Evolutionary conservation across 2,113 vertebrate species (phyloP).

Genomic region (Bungarus multicinctus): DNA sequence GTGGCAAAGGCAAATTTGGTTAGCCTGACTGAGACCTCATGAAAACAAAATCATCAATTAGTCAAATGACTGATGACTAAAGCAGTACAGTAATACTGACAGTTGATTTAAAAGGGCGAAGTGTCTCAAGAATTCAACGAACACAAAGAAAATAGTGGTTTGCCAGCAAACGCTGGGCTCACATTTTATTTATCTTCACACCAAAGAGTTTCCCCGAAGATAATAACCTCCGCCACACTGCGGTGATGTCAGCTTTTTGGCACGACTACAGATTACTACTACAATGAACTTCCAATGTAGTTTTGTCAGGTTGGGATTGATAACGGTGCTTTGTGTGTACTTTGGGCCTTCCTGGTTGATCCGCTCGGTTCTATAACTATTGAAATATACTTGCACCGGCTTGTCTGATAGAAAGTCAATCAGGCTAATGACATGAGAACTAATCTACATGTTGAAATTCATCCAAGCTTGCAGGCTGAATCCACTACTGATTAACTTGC

Average conservation of each 20-base stretch:
- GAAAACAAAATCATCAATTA: background rate
- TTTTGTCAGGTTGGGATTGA: constrained; percentile 20
- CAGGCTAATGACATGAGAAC: constrained; percentile 24
- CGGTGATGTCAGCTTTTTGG: constrained; percentile 15
- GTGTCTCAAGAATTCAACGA: background rate
- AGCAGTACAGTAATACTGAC: background rate
- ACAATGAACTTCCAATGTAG: constrained; percentile 18
- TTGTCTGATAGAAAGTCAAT: constrained; percentile 31
- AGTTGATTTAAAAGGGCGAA: background rate
- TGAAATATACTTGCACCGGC: constrained; percentile 24
- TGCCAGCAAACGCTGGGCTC: constrained; percentile 13
- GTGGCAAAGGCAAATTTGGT: background rate
- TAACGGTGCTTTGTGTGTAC: constrained; percentile 22
- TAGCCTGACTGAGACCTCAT: background rate
- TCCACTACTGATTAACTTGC: constrained; percentile 14
- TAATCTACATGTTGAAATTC: constrained; percentile 23
- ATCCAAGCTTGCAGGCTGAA: constrained; percentile 12
- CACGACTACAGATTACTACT: background rate
- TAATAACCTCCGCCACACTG: constrained; percentile 13
- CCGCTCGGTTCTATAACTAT: constrained; percentile 32
- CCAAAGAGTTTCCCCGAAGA: constrained; percentile 16
- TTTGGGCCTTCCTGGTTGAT: constrained; percentile 28
- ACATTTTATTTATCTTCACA: constrained; percentile 30
- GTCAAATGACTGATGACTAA: background rate
- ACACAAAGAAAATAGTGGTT: constrained; percentile 29